phyloP scores from a whole-genome alignment of 1,140 invertebrate genomes.

The Whitmania pigra region DNA sequence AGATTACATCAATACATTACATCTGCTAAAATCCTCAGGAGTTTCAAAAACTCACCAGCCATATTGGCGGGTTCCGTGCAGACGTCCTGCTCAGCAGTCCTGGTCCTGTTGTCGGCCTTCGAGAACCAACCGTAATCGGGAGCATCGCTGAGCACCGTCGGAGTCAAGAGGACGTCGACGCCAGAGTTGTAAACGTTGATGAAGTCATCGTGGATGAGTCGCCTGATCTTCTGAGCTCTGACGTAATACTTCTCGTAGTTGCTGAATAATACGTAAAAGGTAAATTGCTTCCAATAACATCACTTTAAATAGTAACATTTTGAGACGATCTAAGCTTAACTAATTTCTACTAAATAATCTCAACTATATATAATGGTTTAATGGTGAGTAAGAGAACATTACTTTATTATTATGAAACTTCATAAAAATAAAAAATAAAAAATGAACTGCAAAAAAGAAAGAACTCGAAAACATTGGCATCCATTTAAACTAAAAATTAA shows the following conservation, averaged over 20 bases:
- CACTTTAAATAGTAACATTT: no score
- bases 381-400: no score
- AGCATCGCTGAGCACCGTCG: conserved; percentile 73
- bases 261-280: conserved; percentile 36
- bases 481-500: conserved; percentile 12
- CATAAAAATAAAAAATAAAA: not conserved
- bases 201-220: conserved; percentile 80
- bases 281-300: no score
- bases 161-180: conserved; percentile 78
- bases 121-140: conserved; percentile 65
- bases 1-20: no score
- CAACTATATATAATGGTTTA: no score
- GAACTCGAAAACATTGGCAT: not conserved
- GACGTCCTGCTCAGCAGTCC: conserved; percentile 77
- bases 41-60: conserved; percentile 52
- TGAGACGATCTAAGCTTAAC: no score
- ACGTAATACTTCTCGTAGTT: conserved; percentile 88
- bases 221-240: conserved; percentile 73
- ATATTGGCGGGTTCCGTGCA: conserved; percentile 90
- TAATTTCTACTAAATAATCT: no score
- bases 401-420: no score
- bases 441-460: not conserved
- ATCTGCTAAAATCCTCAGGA: conserved; percentile 13
- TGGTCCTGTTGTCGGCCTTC: conserved; percentile 61
- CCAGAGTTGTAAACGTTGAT: conserved; percentile 52